Base-by-base conservation (phyloP, 1,140 invertebrate species). In the Drosophila tropicalis region DNA sequence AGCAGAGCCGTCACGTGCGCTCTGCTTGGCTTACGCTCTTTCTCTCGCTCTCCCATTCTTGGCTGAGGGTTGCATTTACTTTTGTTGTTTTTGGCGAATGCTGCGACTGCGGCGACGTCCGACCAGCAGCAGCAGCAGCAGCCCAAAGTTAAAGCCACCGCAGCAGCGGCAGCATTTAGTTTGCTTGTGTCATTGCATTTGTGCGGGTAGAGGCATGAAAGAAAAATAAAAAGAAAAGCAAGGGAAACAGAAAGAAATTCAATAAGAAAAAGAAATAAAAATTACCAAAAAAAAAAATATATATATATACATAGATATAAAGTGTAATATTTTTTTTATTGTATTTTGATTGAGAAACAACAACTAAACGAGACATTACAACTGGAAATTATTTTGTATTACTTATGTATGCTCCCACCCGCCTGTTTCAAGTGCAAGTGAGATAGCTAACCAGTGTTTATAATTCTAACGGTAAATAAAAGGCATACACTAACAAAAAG, bases 111-210 rank as follows among this genome's bases (percentile, higher is more conserved):
- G 65, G 67, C 56, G 76, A 55, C 62, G 74, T 41, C 15, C 60
- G 54, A 58, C 75, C 72, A 63, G 71, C 47, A 41, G 62, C 66
- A 73, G 74, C 67, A 57, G 54, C 54, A 56, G 74, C 72, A 76
- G 73, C 56, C 56, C 73, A 84, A 84, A 87, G 79, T 86, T 72
- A 85, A 86, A 82, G 66, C 72, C 80, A 86, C 57, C 76, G 70
- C 56, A 86, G 66, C 71, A 67, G 68, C 66, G 65, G 62, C 67
- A 77, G 79, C 83, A 79, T 87, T 85, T 87, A 87, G 75, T 87
- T 85, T 84, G 81, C 81, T 85, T 85, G 71, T 82, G 79, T 86
- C 82, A 85, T 81, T 87, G 83, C 81, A 85, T 84, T 85, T 83
- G 80, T 79, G 75, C 81, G 81, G 81, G 81, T 84, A 81, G 68